A percentile compares a stretch with the other conserved stretches of the same genome.
Conservation (phyloP, 2,888 invertebrate genomes). For the Drosophila yooni region DNA sequence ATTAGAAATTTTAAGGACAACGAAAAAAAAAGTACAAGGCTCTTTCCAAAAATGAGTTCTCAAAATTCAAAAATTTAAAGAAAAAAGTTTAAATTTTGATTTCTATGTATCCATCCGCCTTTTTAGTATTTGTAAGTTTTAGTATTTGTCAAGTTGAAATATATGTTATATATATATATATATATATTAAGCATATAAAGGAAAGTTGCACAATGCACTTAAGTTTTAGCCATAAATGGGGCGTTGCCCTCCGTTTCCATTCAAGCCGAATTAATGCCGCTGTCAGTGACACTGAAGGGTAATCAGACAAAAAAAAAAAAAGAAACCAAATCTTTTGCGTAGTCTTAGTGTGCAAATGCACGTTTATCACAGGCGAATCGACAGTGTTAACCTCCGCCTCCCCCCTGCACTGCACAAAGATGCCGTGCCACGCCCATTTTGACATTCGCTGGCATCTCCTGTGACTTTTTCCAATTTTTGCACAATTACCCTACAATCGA, state of each 20-base stretch:
- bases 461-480: conserved; percentile 81
- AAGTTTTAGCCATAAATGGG: conserved; percentile 14
- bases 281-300: conserved; percentile 33
- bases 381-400: conserved; percentile 5
- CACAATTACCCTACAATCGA: conserved; percentile 82
- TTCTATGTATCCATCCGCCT: background rate
- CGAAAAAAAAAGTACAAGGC: background rate
- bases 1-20: background rate
- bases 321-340: background rate
- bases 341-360: conserved; percentile 3
- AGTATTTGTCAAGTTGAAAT: accelerated
- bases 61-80: background rate
- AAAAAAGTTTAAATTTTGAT: background rate
- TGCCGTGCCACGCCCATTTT: conserved; percentile 56
- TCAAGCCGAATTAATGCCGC: conserved; percentile 26
- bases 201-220: conserved; percentile 20
- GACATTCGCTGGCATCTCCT: conserved; percentile 57
- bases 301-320: conserved; percentile 12
- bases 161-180: background rate
- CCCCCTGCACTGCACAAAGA: conserved; percentile 26
- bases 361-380: conserved; percentile 36
- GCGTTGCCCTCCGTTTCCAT: conserved; percentile 15
- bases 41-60: background rate
- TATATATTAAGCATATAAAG: background rate
- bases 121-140: background rate